Conservation (phyloP, 2,888 invertebrate species). For the Tinea trinotella region DNA sequence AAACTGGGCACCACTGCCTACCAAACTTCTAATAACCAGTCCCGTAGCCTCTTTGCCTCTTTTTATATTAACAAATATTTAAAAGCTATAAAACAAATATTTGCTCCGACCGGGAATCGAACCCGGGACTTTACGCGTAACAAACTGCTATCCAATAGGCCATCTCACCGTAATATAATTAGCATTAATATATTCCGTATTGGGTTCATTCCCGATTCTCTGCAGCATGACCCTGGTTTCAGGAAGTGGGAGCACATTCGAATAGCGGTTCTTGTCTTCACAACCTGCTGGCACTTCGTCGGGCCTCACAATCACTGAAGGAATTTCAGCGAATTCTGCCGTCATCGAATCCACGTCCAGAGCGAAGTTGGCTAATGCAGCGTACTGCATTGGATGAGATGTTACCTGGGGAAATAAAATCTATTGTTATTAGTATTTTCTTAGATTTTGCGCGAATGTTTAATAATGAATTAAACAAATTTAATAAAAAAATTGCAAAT, state of each 20-base stretch:
- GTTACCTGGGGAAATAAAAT: conserved; percentile 66
- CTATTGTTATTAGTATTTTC: too few species aligned
- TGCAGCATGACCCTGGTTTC: conserved; percentile 88
- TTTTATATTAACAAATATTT: too few species aligned
- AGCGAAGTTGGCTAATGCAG: conserved; percentile 82
- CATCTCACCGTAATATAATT: conserved; percentile 89
- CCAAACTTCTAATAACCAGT: too few species aligned
- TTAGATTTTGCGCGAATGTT: too few species aligned
- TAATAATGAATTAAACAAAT: too few species aligned
- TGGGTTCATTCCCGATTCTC: conserved; percentile 80
- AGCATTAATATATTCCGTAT: conserved; percentile 93
- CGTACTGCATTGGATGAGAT: conserved; percentile 83
- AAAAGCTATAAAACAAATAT: too few species aligned
- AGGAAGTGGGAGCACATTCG: conserved; percentile 94
- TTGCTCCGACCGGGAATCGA: too few species aligned
- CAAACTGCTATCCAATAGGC: too few species aligned
- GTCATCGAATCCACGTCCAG: conserved; percentile 79
- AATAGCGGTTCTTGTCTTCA: conserved; percentile 91
- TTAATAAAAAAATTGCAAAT: too few species aligned
- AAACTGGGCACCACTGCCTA: too few species aligned
- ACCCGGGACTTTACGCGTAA: too few species aligned
- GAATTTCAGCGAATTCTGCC: conserved; percentile 87
- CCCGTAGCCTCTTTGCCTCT: too few species aligned
- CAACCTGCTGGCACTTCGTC: conserved; percentile 90
- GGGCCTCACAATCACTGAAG: conserved; percentile 81